Conservation (phyloP, 92 coral and sea anemone species). For the Porites lobata region DNA sequence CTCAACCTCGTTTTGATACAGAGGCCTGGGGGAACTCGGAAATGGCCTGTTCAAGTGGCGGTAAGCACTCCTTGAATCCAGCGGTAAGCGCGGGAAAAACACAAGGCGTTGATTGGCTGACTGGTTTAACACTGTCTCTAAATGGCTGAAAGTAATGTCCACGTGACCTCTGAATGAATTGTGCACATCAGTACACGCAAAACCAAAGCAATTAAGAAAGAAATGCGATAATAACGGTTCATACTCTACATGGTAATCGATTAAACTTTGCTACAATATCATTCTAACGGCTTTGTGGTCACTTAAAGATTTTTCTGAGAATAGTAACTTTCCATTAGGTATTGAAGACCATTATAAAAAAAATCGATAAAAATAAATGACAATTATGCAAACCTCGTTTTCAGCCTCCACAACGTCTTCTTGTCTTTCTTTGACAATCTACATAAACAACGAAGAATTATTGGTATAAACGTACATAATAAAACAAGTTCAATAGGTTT, state of each 20-base stretch:
- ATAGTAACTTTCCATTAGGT: too few species aligned
- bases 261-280: not conserved
- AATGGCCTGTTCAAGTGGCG: too few species aligned
- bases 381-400: constrained; percentile 67
- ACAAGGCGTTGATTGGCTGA: too few species aligned
- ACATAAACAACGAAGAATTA: constrained; percentile 11
- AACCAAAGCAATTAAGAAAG: not conserved
- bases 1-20: too few species aligned
- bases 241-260: too few species aligned
- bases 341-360: not conserved
- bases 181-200: not conserved
- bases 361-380: not conserved
- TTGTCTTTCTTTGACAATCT: constrained; percentile 83
- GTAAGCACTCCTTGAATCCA: not conserved
- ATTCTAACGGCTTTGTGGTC: too few species aligned
- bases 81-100: not conserved
- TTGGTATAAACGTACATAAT: not conserved
- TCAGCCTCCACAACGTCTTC: constrained; percentile 75
- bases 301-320: not conserved
- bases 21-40: too few species aligned
- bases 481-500: too few species aligned
- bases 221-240: too few species aligned
- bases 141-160: not conserved
- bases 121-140: not conserved
- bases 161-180: not conserved